Base-by-base conservation (phyloP, 2,888 invertebrate genomes). In the Gandaritis pyraliata region DNA sequence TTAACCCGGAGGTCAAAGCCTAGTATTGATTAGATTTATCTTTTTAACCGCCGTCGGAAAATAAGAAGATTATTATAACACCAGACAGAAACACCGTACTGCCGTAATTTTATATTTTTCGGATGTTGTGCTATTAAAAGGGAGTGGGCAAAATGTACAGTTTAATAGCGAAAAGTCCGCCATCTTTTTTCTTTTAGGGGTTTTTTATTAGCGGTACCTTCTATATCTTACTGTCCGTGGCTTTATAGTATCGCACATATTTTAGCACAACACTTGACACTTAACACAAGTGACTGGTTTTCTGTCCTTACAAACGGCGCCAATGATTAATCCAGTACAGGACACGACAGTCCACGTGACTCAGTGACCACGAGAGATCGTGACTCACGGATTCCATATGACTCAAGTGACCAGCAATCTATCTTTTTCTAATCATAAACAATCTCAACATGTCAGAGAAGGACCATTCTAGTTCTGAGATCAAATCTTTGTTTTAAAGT, bases 311-410 rank as follows among this genome's bases (percentile, higher is more conserved):
- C 58, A 58, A 66, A 66, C 61, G 74, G 81, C 81, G 82, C 78
- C 77, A 75, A 74, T 79, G 78, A 78, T 79, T 77, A 78, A 77
- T 73, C 73, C 63, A 67, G 62, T 71, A 64, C 75, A 72, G 71
- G 64, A 68, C 75, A 76, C 71, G 71, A 71, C 81, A 75, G 79
- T 81, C 77, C 78, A 80, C 73, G 76, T 87, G 87, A 86, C 83
- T 86, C 87, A 86, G 74, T 81, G 78, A 82, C 84, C 84, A 75
- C 82, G 74, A 71, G 72, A 77, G 71, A 71, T 80, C 77, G 75
- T 84, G 85, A 85, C 75, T 86, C 84, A 83, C 73, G 74, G 69
- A 68, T 64, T 66, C 68, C 62, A 70, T 75, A 71, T 83, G 82
- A 83, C 76, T 83, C 81, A 78, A 77, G 71, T 66, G 69, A 68